A percentile compares a stretch with the other conserved stretches of the same genome.
Evolutionary conservation across 53 echinoderm and acorn worm species (phyloP).

Genomic region (Holothuria leucospilota): DNA sequence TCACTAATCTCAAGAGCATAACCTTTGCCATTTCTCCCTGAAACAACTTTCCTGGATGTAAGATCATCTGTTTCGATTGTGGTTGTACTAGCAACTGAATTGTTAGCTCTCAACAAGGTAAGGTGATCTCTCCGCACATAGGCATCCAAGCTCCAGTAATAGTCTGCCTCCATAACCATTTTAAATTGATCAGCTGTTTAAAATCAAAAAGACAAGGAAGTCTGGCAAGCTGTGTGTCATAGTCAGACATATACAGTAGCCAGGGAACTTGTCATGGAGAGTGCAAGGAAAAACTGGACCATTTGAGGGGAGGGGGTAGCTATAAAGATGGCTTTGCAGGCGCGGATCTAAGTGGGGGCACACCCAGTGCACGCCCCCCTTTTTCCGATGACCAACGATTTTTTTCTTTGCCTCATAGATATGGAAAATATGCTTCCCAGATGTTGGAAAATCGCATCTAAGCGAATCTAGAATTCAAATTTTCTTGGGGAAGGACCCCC

Average conservation of each 20-base stretch:
- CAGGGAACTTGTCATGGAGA: neutral
- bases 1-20: constrained; percentile 72
- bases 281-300: too few species aligned
- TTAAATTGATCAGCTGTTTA: constrained; percentile 55
- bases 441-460: too few species aligned
- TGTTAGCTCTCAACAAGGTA: constrained; percentile 10
- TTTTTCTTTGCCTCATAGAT: too few species aligned
- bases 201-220: neutral
- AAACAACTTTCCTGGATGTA: neutral
- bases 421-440: too few species aligned
- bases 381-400: too few species aligned
- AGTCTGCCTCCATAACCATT: constrained; percentile 55
- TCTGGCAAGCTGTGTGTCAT: neutral
- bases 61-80: constrained; percentile 51
- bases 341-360: too few species aligned
- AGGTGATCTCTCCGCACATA: constrained; percentile 78
- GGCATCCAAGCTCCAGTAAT: constrained; percentile 85
- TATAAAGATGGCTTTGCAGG: too few species aligned
- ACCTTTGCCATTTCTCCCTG: constrained; percentile 78
- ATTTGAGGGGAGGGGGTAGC: too few species aligned
- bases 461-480: too few species aligned
- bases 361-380: too few species aligned
- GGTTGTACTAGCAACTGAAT: constrained; percentile 56
- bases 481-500: too few species aligned
- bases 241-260: neutral